Conservation (phyloP, 2,113 vertebrate genomes). For the human (Homo sapiens) region DNA sequence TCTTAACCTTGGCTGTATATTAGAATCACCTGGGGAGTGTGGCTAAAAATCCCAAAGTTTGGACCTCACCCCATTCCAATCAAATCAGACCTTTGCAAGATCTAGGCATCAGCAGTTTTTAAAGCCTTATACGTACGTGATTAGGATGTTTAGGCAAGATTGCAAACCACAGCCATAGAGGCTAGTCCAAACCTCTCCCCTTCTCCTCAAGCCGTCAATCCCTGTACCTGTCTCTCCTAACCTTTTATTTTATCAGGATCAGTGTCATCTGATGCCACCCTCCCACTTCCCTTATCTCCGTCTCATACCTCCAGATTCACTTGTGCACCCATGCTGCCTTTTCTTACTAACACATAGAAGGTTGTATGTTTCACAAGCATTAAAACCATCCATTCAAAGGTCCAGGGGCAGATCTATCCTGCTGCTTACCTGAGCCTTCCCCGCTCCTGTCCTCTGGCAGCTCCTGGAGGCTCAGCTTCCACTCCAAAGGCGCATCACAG, state of each 20-base stretch:
- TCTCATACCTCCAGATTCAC: background rate
- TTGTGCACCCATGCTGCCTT: accelerated
- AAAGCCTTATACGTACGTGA: background rate
- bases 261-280: too few relatives aligned
- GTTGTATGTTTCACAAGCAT: background rate
- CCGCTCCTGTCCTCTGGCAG: conserved; percentile 95
- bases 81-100: background rate
- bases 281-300: background rate
- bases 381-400: background rate
- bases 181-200: accelerated
- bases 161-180: background rate
- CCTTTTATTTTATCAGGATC: background rate
- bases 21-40: accelerated
- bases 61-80: background rate
- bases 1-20: background rate
- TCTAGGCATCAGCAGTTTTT: background rate
- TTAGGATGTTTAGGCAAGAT: background rate
- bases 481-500: conserved; percentile 96
- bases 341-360: background rate
- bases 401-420: accelerated
- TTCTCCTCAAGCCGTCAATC: background rate
- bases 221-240: background rate
- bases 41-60: too few relatives aligned
- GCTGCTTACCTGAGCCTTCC: conserved; percentile 92
- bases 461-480: conserved; percentile 96